phyloP scores from a whole-genome alignment of 2,113 vertebrate genomes.

The Spilogale gracilis region DNA sequence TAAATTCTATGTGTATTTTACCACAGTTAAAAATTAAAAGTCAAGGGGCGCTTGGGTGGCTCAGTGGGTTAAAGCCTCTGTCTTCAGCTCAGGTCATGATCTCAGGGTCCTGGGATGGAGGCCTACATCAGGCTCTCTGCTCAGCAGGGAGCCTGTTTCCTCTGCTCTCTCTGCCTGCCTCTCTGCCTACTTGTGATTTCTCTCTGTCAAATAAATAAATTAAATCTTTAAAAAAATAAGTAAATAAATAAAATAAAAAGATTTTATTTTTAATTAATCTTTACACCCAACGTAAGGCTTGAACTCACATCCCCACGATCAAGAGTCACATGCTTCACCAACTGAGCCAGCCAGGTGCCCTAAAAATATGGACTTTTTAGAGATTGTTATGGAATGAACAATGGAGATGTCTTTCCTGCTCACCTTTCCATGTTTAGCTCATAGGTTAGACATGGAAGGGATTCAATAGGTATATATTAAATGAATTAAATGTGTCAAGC shows the following conservation, averaged over 20 bases:
- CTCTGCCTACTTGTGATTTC: no score
- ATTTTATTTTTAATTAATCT: not conserved
- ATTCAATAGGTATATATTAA: not conserved
- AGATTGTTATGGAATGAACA: not conserved
- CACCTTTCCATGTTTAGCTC: not conserved
- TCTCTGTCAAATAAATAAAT: no score
- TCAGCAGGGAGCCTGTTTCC: no score
- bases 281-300: no score
- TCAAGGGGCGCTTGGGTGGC: not conserved
- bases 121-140: no score
- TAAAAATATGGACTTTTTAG: not conserved
- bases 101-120: no score
- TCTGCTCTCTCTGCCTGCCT: no score
- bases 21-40: slow-evolving; percentile 8
- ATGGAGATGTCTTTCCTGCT: not conserved
- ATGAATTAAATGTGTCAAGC: not conserved
- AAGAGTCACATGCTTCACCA: not conserved
- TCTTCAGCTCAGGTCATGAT: no score
- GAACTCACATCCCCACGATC: not conserved
- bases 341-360: not conserved
- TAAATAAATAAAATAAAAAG: not conserved
- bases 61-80: no score
- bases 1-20: not conserved
- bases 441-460: not conserved
- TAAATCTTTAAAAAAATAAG: no score